Base-by-base conservation (phyloP, 2,888 invertebrate species). In the Onchidella celtica region DNA sequence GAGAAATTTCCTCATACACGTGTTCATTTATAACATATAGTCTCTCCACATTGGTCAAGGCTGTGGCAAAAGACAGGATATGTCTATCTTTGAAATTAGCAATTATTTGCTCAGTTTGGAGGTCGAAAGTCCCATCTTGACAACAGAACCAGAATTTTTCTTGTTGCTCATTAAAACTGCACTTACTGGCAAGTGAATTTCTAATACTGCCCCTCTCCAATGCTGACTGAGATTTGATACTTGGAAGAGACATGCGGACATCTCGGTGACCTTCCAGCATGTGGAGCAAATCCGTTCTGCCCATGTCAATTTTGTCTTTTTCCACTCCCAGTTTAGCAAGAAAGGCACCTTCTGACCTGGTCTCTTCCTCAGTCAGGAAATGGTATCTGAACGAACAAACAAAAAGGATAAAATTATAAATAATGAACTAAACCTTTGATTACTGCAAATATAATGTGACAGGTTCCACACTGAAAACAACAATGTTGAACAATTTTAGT, bases 361-460 rank as follows among this genome's bases (percentile, higher is more conserved):
- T 85, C 40, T 88, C 90, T 75, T 87, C 85, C 79, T 91, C 91
- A n/a, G 91, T 90, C 84, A 91, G 84, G 84, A 91, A 91, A 69
- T 88, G 82, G 74, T 87, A 87, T 75, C 88, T 89, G 75, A 11
- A 21, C 6, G 34, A 57, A 29, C n/a, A 2, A 36, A 1, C n/a
- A 24, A 57, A 72, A 34, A 34, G 29, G 1, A 76, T 27, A 14
- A 17, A 38, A n/a, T 17, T 59, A 70, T 38, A 24, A n/a, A n/a
- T 40, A 70, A n/a, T 11, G 14, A 32, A 70, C 11, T 17, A 21
- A 40, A 40, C n/a, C n/a, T n/a, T n/a, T n/a, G n/a, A n/a, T n/a
- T n/a, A n/a, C n/a, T n/a, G n/a, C n/a, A n/a, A n/a, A n/a, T n/a
- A n/a, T n/a, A n/a, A n/a, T n/a, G n/a, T n/a, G n/a, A n/a, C n/a